Conservation (phyloP, 2,888 invertebrate genomes). For the Stratiomys singularior region DNA sequence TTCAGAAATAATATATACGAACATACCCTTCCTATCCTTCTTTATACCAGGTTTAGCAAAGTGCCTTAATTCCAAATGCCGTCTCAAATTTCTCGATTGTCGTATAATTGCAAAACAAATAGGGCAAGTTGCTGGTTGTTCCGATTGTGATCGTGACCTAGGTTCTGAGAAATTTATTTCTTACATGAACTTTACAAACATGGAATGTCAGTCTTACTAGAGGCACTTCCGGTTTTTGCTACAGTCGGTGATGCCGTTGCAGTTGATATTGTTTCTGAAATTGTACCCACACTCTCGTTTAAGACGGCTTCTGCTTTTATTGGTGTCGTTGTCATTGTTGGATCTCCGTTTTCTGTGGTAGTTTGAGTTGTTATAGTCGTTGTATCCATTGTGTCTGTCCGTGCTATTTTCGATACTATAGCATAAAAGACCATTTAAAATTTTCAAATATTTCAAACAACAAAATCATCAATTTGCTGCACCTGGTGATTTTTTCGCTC, state of each 20-base stretch:
- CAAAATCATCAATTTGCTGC: background rate
- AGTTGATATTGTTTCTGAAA: constrained; percentile 54
- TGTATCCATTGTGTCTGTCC: constrained; percentile 64
- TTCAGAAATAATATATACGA: constrained; percentile 41
- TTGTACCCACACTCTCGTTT: constrained; percentile 6
- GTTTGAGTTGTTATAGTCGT: constrained; percentile 54
- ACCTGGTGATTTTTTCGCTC: constrained; percentile 64
- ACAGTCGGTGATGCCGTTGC: constrained; percentile 53
- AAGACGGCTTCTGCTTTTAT: constrained; percentile 52
- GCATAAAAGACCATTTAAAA: background rate
- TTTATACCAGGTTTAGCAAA: constrained; percentile 65
- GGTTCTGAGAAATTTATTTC: constrained; percentile 60
- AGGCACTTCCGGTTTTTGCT: constrained; percentile 48
- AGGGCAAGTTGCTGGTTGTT: constrained; percentile 72
- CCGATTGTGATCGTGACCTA: constrained; percentile 70
- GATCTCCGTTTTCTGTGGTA: constrained; percentile 52
- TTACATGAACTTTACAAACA: constrained; percentile 50
- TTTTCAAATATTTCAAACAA: background rate
- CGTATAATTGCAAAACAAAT: constrained; percentile 71
- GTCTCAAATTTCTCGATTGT: constrained; percentile 70
- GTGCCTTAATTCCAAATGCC: constrained; percentile 68
- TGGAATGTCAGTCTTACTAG: background rate
- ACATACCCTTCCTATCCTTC: constrained; percentile 65
- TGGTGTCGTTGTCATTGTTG: constrained; percentile 59
- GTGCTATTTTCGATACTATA: constrained; percentile 60